Conservation (phyloP, 2,888 invertebrate genomes). For the Sesamia inferens region DNA sequence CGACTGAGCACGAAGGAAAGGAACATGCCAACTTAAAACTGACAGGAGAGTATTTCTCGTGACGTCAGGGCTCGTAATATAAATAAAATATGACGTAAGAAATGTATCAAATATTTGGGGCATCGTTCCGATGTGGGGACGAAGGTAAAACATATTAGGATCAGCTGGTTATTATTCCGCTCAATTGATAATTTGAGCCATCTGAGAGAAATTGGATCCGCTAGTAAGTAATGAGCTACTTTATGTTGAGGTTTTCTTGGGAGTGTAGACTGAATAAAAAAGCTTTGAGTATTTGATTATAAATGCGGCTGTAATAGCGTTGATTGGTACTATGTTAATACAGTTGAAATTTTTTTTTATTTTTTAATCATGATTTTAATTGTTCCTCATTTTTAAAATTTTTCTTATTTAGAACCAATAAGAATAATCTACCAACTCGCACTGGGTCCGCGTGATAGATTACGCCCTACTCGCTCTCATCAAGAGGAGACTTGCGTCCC, state of each 20-base stretch:
- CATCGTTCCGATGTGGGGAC: constrained; percentile 21
- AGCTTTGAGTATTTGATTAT: constrained; percentile 12
- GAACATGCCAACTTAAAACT: background rate
- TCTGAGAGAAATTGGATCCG: constrained; percentile 45
- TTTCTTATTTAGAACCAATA: too few species aligned
- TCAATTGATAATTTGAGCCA: constrained; percentile 46
- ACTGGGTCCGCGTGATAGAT: too few species aligned
- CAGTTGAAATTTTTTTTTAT: background rate
- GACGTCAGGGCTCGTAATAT: constrained; percentile 36
- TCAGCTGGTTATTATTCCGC: constrained; percentile 55
- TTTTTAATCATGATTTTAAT: background rate
- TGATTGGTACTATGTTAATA: background rate
- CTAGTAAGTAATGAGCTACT: constrained; percentile 44
- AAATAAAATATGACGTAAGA: constrained; percentile 54
- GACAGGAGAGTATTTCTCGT: constrained; percentile 18
- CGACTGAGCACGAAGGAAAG: background rate
- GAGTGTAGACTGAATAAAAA: background rate
- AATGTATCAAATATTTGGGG: constrained; percentile 50
- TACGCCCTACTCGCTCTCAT: too few species aligned
- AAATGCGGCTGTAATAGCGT: background rate
- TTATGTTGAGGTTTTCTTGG: constrained; percentile 30
- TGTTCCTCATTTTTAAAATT: background rate
- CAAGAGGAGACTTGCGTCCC: too few species aligned
- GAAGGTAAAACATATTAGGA: constrained; percentile 46
- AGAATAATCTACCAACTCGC: background rate